phyloP scores from a whole-genome alignment of 2,888 invertebrate species.

The Epistrophe eligans region DNA sequence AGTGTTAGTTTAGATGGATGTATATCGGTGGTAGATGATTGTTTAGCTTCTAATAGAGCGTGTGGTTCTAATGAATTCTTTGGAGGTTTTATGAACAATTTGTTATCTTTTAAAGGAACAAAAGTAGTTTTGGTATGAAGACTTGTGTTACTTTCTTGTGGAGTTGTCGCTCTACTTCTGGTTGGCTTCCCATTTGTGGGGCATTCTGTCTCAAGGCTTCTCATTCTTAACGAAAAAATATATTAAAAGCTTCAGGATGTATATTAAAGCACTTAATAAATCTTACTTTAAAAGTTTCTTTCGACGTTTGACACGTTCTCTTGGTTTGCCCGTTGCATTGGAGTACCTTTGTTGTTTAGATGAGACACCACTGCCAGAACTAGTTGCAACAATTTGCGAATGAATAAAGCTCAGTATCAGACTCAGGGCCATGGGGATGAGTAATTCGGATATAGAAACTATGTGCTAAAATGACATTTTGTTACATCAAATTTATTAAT shows the following conservation, averaged over 20 bases:
- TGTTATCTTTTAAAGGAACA: slow-evolving; percentile 42
- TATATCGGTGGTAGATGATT: slow-evolving; percentile 37
- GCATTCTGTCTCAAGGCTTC: slow-evolving; percentile 78
- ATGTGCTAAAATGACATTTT: slow-evolving; percentile 83
- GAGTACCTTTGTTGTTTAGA: slow-evolving; percentile 81
- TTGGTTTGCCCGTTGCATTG: slow-evolving; percentile 78
- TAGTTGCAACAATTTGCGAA: slow-evolving; percentile 91
- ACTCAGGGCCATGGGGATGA: slow-evolving; percentile 90
- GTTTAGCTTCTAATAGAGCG: slow-evolving; percentile 43
- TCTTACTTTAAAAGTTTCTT: slow-evolving; percentile 82
- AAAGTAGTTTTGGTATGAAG: slow-evolving; percentile 53
- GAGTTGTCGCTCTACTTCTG: slow-evolving; percentile 59
- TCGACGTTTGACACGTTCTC: slow-evolving; percentile 80
- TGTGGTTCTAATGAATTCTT: slow-evolving; percentile 37
- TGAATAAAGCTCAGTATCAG: slow-evolving; percentile 90
- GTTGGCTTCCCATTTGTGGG: slow-evolving; percentile 6
- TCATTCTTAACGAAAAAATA: slow-evolving; percentile 76
- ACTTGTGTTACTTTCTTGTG: slow-evolving; percentile 52
- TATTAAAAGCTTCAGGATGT: neutral
- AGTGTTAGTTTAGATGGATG: slow-evolving; percentile 45
- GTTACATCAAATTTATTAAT: slow-evolving; percentile 33
- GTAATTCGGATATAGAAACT: slow-evolving; percentile 88
- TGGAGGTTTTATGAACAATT: slow-evolving; percentile 23
- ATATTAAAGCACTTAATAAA: slow-evolving; percentile 6
- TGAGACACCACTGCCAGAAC: slow-evolving; percentile 82